A percentile compares a stretch with the other conserved stretches of the same genome.
phyloP scores from a whole-genome alignment of 2,888 invertebrate genomes.

The Oasisia sp. region DNA sequence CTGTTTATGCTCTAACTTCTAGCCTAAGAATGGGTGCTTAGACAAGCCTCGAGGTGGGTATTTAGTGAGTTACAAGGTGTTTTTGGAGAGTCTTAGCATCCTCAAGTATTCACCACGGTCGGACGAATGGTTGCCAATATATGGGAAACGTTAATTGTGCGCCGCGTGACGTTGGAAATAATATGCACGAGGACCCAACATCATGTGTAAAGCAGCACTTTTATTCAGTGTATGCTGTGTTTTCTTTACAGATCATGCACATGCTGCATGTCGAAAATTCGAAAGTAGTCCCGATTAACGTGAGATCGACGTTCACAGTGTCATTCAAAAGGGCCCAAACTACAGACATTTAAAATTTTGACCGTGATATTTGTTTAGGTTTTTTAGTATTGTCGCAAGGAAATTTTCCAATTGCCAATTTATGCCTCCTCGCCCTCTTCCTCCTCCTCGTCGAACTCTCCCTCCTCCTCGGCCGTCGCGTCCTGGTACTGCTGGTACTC shows the following conservation, averaged over 20 bases:
- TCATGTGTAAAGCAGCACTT: not conserved
- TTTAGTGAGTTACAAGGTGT: no score
- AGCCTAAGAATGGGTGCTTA: no score
- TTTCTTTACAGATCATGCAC: not conserved
- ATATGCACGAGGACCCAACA: not conserved
- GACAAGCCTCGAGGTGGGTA: no score
- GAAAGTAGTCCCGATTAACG: not conserved
- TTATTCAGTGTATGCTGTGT: not conserved
- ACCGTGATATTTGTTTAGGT: not conserved
- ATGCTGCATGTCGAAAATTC: not conserved
- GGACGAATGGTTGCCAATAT: no score
- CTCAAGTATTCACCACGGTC: no score
- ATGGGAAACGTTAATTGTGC: not conserved
- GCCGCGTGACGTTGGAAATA: not conserved
- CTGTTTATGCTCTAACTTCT: no score
- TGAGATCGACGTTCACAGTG: not conserved
- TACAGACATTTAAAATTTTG: not conserved
- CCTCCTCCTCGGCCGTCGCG: constrained; percentile 66
- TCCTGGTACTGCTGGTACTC: constrained; percentile 66
- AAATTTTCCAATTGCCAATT: not conserved
- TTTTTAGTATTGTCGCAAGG: not conserved
- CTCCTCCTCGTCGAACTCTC: constrained; percentile 48
- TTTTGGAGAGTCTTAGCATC: no score
- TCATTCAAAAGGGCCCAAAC: not conserved
- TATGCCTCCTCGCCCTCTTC: constrained; percentile 30